Conservation (phyloP, 2,888 invertebrate genomes). For the Tupiocoris notatus region DNA sequence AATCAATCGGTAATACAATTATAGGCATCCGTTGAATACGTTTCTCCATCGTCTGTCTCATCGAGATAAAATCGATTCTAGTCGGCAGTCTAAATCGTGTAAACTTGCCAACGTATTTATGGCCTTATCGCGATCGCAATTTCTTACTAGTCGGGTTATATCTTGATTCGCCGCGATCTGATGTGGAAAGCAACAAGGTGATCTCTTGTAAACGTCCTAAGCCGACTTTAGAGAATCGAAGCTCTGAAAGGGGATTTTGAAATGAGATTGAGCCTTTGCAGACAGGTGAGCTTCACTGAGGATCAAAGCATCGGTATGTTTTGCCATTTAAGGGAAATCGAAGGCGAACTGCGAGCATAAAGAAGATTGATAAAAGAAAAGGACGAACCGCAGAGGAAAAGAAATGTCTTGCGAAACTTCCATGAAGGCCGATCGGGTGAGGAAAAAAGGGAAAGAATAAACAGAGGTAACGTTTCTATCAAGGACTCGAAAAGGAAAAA, state of each 20-base stretch:
- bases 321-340: slow-evolving; percentile 32
- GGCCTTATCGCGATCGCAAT: no score
- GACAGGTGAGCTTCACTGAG: not conserved
- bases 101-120: no score
- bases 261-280: slow-evolving; percentile 18
- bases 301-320: not conserved
- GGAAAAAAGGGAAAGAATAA: not conserved
- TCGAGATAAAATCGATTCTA: no score
- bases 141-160: no score
- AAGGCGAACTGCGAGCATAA: slow-evolving; percentile 12
- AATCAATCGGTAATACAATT: no score
- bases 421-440: not conserved
- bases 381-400: not conserved
- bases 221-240: slow-evolving; percentile 15
- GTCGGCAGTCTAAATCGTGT: no score
- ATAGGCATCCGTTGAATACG: no score
- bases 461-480: slow-evolving; percentile 38
- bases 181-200: slow-evolving; percentile 7
- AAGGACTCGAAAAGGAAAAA: slow-evolving; percentile 10
- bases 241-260: slow-evolving; percentile 24
- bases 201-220: slow-evolving; percentile 26
- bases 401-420: not conserved
- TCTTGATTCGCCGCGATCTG: not conserved
- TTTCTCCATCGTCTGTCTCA: no score
- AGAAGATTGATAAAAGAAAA: slow-evolving; percentile 18